Evolutionary conservation across 53 echinoderm and acorn worm species (phyloP).

Genomic region (Crossaster papposus): DNA sequence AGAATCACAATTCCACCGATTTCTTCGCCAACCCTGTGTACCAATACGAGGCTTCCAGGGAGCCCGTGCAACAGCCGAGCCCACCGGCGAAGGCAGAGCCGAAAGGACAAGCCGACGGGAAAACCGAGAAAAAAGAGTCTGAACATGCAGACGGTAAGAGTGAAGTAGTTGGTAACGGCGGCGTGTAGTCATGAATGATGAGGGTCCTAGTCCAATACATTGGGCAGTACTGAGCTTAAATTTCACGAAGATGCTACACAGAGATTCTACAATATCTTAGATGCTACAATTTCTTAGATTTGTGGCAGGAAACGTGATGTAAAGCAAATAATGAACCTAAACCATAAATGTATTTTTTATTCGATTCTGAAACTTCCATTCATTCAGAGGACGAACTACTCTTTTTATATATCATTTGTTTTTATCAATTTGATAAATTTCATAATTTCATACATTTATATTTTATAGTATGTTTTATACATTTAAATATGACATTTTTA

Average conservation of each 20-base stretch:
- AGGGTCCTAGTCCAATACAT: neutral
- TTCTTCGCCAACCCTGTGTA: slow-evolving; percentile 62
- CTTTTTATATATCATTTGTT: no score
- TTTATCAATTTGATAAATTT: no score
- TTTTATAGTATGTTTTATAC: no score
- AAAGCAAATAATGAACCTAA: no score
- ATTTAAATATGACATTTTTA: no score
- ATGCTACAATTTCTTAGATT: no score
- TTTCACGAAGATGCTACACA: neutral
- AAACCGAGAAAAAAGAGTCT: neutral
- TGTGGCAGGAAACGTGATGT: no score
- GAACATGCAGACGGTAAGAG: neutral
- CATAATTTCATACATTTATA: no score
- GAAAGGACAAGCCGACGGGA: neutral
- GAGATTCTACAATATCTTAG: no score
- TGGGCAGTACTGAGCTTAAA: neutral
- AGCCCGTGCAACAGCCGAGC: neutral
- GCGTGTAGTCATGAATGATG: slow-evolving; percentile 11
- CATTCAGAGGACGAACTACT: no score
- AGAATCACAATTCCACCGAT: slow-evolving; percentile 3
- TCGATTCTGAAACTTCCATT: no score
- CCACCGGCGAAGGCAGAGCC: slow-evolving; percentile 7
- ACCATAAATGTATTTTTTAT: no score
- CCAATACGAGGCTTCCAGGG: slow-evolving; percentile 25
- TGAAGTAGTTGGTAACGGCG: neutral